Base-by-base conservation (phyloP, 2,888 invertebrate species). In the Dione vanillae region DNA sequence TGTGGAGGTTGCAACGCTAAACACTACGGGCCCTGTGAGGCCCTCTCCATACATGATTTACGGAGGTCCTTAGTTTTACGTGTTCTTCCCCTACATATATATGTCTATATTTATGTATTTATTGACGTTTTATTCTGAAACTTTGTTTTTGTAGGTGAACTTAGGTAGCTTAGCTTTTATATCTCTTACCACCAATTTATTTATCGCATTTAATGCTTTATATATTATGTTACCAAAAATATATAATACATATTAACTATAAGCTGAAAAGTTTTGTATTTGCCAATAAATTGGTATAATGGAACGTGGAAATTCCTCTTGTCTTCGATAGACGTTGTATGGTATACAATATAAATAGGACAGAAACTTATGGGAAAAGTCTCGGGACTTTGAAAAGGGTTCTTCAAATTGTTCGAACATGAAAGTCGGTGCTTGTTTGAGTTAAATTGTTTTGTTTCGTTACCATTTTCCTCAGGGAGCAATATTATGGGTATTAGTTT, bases 301-400 rank as follows among this genome's bases (percentile, higher is more conserved):
- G 10, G 16, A 47, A 40, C 40, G 14, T 40, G 19, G 40, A 12
- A 20, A 1, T 8, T 43, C 9, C 27, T 61, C 12, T 20, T n/a
- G 14, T 20, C 10, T 59, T 3, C 45, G 9, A 20, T 19, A 20
- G 27, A 27, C 27, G n/a, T 27, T 47, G 14, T 49, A 49, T 19
- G 49, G 37, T 11, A 54, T 8, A 49, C 19, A 27, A 19, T 9
- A 9, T 41, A 64, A 19, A 49, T 14, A 47, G 1, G 37, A 27
- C 45, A 45, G n/a, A 27, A 27, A 47, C n/a, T 64, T 64, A 47
- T 49, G 64, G 47, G 64, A 2, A 35, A 64, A 37, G n/a, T 54
- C 54, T 54, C 37, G 54, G 37, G 10, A 49, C 19, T 49, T 49
- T 40, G 37, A 40, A 37, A 64, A 64, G 64, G 64, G 64, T 64